Evolutionary conservation across 2,888 invertebrate genomes (phyloP).

Genomic region (Prionchulus punctatus): DNA sequence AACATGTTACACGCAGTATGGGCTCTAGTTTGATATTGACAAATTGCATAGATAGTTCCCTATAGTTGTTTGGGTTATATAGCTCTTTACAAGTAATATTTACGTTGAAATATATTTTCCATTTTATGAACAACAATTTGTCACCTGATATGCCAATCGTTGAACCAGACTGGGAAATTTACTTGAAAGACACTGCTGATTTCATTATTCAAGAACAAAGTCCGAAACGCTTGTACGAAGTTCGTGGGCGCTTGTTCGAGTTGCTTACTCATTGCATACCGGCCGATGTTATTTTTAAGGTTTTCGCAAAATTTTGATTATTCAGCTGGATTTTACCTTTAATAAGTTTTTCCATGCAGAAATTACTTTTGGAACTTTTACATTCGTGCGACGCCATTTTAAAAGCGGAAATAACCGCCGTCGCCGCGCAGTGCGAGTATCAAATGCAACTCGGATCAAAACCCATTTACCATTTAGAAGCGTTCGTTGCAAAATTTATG

Average conservation of each 20-base stretch:
- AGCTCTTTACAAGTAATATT: background rate
- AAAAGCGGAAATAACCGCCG: slow-evolving; percentile 63
- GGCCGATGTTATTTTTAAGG: slow-evolving; percentile 65
- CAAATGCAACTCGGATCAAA: slow-evolving; percentile 79
- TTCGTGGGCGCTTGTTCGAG: slow-evolving; percentile 76
- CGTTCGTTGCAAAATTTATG: slow-evolving; percentile 93
- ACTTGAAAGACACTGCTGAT: slow-evolving; percentile 64
- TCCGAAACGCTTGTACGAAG: slow-evolving; percentile 57
- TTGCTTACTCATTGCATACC: slow-evolving; percentile 84
- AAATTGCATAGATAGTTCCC: background rate
- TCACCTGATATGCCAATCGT: slow-evolving; percentile 58
- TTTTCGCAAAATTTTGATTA: background rate
- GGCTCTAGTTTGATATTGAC: background rate
- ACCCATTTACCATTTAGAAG: slow-evolving; percentile 87
- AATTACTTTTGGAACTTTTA: slow-evolving; percentile 62
- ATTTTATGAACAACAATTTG: slow-evolving; percentile 43
- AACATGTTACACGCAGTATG: slow-evolving; percentile 57
- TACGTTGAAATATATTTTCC: slow-evolving; percentile 2
- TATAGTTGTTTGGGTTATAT: background rate
- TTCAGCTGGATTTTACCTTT: background rate
- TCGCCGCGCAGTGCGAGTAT: slow-evolving; percentile 80
- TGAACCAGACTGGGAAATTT: slow-evolving; percentile 83
- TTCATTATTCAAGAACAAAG: slow-evolving; percentile 71
- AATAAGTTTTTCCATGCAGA: slow-evolving; percentile 34
- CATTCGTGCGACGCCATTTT: slow-evolving; percentile 74